Base-by-base conservation (phyloP, 2,888 invertebrate genomes). In the Anarsia innoxiella region DNA sequence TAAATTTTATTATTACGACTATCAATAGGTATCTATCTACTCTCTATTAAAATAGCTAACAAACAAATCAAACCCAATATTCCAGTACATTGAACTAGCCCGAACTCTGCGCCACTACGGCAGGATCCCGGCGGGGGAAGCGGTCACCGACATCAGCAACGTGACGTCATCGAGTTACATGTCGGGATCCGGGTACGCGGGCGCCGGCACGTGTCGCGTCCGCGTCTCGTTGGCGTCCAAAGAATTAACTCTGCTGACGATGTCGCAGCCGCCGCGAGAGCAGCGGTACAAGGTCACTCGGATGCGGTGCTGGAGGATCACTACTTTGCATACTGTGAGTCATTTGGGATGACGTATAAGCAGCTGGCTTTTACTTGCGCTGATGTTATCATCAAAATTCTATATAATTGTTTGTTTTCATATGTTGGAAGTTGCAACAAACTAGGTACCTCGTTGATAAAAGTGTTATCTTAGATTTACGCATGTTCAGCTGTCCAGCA, bases 241-340 rank as follows among this genome's bases (percentile, higher is more conserved):
- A 62, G 97, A 97, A 72, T 83, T 97, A 16, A 92, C 91, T 52
- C 87, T 97, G 54, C 87, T 90, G 15, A 88, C 89, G 12, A 69
- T 80, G 6, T 85, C 87, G 11, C 86, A 87, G 16, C 88, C 90
- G 38, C 78, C 88, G n/a, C 89, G 90, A 49, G 97, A 97, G 71
- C 92, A 93, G 31, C 88, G 90, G 56, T 98, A 96, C 72, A 94
- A 95, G 73, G 96, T 98, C 25, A 98, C 97, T 0, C 87, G 98
- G 53, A 98, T 99, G 93, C 89, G 96, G 40, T 97, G 97, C 60
- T 99, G 99, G 99, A 88, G 98, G 53, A 96, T 99, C 31, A 96
- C 96, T 12, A 94, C 95, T 1, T 85, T 92, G 53, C 92, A 93
- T 66, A 82, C 84, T 52, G 92, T 93, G 72, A 87, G 87, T 68